Percentiles rank a stretch among this genome's conserved stretches.
Conservation (phyloP, 2,888 invertebrate species). For the Ptychoptera contaminata region DNA sequence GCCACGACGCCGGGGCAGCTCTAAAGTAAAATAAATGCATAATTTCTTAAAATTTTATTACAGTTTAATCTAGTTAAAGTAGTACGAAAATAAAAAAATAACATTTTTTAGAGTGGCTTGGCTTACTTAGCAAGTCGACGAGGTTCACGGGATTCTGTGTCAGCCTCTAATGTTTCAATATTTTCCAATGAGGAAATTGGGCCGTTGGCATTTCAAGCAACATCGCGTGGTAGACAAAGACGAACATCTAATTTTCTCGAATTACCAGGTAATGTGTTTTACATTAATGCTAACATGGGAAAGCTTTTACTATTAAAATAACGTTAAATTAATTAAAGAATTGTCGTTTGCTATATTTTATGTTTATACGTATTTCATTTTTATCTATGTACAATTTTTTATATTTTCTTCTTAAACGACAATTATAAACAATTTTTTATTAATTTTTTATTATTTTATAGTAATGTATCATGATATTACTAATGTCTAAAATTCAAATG, state of each 20-base stretch:
- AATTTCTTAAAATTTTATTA: neutral
- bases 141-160: slow-evolving; percentile 60
- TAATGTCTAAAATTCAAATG: no score
- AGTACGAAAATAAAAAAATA: no score
- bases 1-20: slow-evolving; percentile 46
- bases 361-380: no score
- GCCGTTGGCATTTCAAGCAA: slow-evolving; percentile 63
- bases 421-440: no score
- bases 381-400: no score
- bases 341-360: no score
- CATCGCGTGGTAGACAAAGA: slow-evolving; percentile 59
- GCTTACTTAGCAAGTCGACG: slow-evolving; percentile 73
- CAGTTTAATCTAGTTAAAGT: neutral
- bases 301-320: no score
- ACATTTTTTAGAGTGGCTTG: slow-evolving; percentile 36
- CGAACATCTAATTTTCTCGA: slow-evolving; percentile 77
- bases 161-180: slow-evolving; percentile 52
- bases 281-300: no score
- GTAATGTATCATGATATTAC: no score
- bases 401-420: no score
- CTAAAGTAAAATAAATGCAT: slow-evolving; percentile 15
- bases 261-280: slow-evolving; percentile 48
- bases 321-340: no score
- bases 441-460: no score
- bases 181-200: slow-evolving; percentile 63